Evolutionary conservation across 2,797 vertebrate species (phyloP), one percentile per base, ranked within the genome.

Genomic region (Chromobotia macracanthus): DNA sequence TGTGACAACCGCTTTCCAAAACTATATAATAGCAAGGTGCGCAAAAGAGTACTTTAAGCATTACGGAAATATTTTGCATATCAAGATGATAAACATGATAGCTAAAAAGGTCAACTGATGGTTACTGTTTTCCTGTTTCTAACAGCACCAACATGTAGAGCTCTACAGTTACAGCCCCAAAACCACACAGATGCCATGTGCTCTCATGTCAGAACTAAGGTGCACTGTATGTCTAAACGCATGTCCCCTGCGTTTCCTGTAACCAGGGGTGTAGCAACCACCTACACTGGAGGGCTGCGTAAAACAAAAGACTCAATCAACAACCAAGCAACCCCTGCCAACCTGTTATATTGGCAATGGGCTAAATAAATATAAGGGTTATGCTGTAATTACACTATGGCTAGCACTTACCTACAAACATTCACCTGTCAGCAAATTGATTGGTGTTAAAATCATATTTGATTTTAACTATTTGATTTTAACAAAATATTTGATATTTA

Each of bases 101-200:
- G n/a, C n/a, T 21, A 11, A 51, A 72, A 64, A 51, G 41, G 23
- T 73, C 18, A 73, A 73, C 38, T n/a, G 55, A 28, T 21, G 38
- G 19, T 72, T 23, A 58, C 15, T 0, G 13, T 28, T 50, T 68
- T 50, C 19, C 65, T 67, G 65, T 67, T 69, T 50, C 44, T 28
- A 21, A 48, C 21, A 50, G 21, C 41, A 67, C 41, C 25, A 67
- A 25, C 7, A 10, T 21, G 38, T 15, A 48, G 19, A 15, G 23
- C 44, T 68, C 21, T 53, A 53, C 1, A 55, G 7, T 19, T 55
- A 55, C 51, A 9, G 19, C 53, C 53, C 53, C 21, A 56, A 56
- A 21, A 21, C 51, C 51, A 53, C 53, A 53, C 51, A 56, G 1
- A 56, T 21, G n/a, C 53, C 53, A 23, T n/a, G 58, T 58, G 0